Evolutionary conservation across 2,888 invertebrate genomes (phyloP).

Genomic region (Onchidella celtica): DNA sequence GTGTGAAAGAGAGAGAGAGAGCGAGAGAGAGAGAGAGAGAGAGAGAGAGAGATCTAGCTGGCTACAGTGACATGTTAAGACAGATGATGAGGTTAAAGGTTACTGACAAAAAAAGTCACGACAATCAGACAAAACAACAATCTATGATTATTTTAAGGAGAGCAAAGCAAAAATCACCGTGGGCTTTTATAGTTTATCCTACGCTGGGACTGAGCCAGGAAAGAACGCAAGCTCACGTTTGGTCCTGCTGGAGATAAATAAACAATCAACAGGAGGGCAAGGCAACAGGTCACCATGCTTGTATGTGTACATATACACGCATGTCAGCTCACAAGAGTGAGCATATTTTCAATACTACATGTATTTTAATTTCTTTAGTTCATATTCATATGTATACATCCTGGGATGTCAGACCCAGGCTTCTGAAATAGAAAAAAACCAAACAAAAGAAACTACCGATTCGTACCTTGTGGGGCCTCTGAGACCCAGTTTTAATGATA

Average conservation of each 20-base stretch:
- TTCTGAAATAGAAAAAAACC: not conserved
- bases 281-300: not conserved
- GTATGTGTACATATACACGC: not conserved
- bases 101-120: too few relatives aligned
- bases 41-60: too few relatives aligned
- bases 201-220: not conserved
- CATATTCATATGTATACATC: too few relatives aligned
- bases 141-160: too few relatives aligned
- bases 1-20: too few relatives aligned
- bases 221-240: not conserved
- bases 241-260: not conserved
- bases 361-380: not conserved
- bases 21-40: too few relatives aligned
- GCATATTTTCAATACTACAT: not conserved
- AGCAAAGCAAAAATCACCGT: conserved; percentile 7
- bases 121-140: too few relatives aligned
- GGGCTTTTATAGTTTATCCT: not conserved
- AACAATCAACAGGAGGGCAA: not conserved
- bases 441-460: not conserved
- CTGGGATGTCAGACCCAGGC: too few relatives aligned
- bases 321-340: not conserved
- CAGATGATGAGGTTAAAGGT: too few relatives aligned
- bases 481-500: too few relatives aligned
- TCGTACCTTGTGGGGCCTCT: not conserved
- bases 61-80: too few relatives aligned